phyloP scores from a whole-genome alignment of 2,888 invertebrate genomes.

The Blastobasis adustella region DNA sequence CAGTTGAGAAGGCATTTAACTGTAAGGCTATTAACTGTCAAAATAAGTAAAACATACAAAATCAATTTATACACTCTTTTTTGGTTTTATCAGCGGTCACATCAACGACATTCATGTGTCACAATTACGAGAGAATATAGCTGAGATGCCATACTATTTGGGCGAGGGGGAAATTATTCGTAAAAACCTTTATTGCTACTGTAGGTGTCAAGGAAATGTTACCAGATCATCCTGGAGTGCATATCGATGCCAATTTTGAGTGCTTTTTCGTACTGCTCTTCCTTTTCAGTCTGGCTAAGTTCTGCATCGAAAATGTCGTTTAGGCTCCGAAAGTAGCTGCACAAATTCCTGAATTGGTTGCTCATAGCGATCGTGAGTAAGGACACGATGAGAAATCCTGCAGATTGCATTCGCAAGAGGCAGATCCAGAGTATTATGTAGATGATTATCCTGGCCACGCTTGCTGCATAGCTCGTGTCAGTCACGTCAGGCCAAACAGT shows the following conservation, averaged over 20 bases:
- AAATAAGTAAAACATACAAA: too few relatives aligned
- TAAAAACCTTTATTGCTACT: too few relatives aligned
- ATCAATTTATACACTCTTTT: too few relatives aligned
- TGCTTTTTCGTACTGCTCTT: constrained; percentile 29
- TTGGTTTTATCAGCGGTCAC: too few relatives aligned
- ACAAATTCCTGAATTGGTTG: constrained; percentile 37
- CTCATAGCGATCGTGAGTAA: constrained; percentile 24
- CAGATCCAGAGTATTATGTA: constrained; percentile 29
- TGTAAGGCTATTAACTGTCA: too few relatives aligned
- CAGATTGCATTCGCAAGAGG: constrained; percentile 16
- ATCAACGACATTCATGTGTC: too few relatives aligned
- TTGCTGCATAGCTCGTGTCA: constrained; percentile 23
- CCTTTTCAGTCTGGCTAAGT: constrained; percentile 27
- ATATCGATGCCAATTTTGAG: constrained; percentile 39
- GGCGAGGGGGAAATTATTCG: too few relatives aligned
- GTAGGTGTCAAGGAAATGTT: too few relatives aligned
- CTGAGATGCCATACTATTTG: too few relatives aligned
- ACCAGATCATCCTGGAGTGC: constrained; percentile 17
- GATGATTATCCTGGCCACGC: constrained; percentile 14
- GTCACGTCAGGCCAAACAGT: constrained; percentile 32
- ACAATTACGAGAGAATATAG: too few relatives aligned
- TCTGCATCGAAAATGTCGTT: constrained; percentile 27
- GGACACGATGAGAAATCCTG: constrained; percentile 22
- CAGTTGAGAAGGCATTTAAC: too few relatives aligned
- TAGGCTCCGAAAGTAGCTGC: constrained; percentile 37